Conservation (phyloP, 2,113 vertebrate species). For the Menidia beryllina region DNA sequence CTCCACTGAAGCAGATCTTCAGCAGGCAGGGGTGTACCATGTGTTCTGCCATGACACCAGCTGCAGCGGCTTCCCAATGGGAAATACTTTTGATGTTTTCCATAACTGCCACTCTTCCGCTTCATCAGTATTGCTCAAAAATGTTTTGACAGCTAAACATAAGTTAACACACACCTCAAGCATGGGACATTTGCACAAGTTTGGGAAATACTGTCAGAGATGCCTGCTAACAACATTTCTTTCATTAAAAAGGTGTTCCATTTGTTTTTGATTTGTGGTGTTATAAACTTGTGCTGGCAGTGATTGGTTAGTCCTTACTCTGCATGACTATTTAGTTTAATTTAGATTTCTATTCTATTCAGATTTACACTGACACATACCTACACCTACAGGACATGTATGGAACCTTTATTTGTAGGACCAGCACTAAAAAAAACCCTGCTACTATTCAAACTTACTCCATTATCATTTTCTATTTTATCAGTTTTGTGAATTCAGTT, state of each 20-base stretch:
- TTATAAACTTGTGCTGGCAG: neutral
- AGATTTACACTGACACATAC: too few relatives aligned
- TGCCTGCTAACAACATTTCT: too few relatives aligned
- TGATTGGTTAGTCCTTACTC: neutral
- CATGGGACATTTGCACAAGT: constrained; percentile 41
- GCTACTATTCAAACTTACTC: neutral
- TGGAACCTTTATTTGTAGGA: neutral
- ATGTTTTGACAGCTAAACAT: constrained; percentile 78
- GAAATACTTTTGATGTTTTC: constrained; percentile 73
- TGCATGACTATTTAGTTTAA: neutral
- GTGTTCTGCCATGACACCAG: constrained; percentile 75
- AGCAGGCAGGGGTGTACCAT: constrained; percentile 68
- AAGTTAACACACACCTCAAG: constrained; percentile 65
- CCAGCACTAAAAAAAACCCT: neutral
- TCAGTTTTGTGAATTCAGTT: neutral
- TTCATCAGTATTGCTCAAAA: constrained; percentile 71
- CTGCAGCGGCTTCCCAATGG: constrained; percentile 74
- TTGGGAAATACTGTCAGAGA: constrained; percentile 42
- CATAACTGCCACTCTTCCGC: constrained; percentile 78
- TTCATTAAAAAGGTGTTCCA: constrained; percentile 2
- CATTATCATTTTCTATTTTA: neutral
- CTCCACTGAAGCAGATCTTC: constrained; percentile 78
- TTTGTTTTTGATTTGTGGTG: constrained; percentile 17
- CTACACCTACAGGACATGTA: neutral
- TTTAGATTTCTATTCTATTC: too few relatives aligned